Conservation (phyloP, 2,113 vertebrate genomes). For the Pollachius pollachius region DNA sequence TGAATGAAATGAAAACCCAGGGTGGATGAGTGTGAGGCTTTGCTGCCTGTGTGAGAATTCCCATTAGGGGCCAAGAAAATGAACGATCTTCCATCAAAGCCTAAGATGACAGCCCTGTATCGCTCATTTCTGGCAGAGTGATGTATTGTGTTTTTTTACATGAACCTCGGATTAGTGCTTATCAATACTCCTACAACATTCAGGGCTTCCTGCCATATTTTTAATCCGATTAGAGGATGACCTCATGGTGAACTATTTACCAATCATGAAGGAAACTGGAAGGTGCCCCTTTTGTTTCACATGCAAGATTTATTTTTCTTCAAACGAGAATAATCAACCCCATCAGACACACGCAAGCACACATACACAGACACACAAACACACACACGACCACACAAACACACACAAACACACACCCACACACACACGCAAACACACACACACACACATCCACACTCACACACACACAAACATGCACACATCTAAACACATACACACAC, state of each 20-base stretch:
- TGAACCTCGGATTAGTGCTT: slow-evolving; percentile 27
- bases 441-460: too few species aligned
- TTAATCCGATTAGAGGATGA: slow-evolving; percentile 35
- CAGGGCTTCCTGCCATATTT: slow-evolving; percentile 23
- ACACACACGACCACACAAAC: too few species aligned
- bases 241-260: slow-evolving; percentile 22
- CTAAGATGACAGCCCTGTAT: slow-evolving; percentile 41
- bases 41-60: slow-evolving; percentile 45
- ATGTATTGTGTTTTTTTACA: slow-evolving; percentile 20
- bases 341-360: slow-evolving; percentile 6
- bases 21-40: slow-evolving; percentile 35
- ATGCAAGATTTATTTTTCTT: slow-evolving; percentile 17
- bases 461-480: too few species aligned
- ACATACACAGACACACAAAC: too few species aligned
- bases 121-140: slow-evolving; percentile 36
- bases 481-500: too few species aligned
- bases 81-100: slow-evolving; percentile 56
- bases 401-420: too few species aligned
- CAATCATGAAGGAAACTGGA: slow-evolving; percentile 15
- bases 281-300: slow-evolving; percentile 11
- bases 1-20: slow-evolving; percentile 43
- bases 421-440: too few species aligned
- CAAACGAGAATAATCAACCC: slow-evolving; percentile 28
- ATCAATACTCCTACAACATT: slow-evolving; percentile 26
- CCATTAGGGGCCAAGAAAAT: slow-evolving; percentile 57